Conservation (phyloP, 1,140 invertebrate genomes). For the Tetraneura akinire region DNA sequence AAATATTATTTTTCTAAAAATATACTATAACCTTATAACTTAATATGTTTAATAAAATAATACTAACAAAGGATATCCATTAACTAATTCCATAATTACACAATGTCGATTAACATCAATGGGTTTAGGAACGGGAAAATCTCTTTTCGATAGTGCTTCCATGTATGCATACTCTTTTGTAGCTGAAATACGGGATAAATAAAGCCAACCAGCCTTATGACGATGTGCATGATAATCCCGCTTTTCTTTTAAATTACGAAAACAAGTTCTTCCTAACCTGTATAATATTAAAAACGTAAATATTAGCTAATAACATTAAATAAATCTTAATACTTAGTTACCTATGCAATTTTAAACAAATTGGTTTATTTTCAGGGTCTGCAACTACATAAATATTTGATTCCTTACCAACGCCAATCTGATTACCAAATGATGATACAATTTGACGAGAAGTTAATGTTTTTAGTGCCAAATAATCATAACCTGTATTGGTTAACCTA, state of each 20-base stretch:
- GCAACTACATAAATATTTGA: slow-evolving; percentile 91
- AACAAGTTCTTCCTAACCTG: slow-evolving; percentile 90
- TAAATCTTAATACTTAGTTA: slow-evolving; percentile 54
- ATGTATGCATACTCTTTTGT: slow-evolving; percentile 98
- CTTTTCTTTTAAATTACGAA: slow-evolving; percentile 95
- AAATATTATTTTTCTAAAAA: not conserved
- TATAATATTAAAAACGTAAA: not conserved
- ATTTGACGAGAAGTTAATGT: slow-evolving; percentile 77
- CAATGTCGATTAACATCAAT: slow-evolving; percentile 95
- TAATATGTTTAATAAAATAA: not conserved
- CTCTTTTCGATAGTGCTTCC: slow-evolving; percentile 87
- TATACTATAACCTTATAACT: not conserved
- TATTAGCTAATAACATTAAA: not conserved
- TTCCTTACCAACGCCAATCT: slow-evolving; percentile 98
- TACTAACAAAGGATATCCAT: slow-evolving; percentile 73
- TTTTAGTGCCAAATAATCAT: slow-evolving; percentile 95
- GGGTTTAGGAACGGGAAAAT: slow-evolving; percentile 93
- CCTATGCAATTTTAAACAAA: slow-evolving; percentile 91
- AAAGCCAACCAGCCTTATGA: slow-evolving; percentile 91
- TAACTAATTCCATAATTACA: slow-evolving; percentile 92
- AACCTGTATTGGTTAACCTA: slow-evolving; percentile 91
- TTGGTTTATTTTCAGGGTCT: slow-evolving; percentile 71
- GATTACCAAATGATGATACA: slow-evolving; percentile 90
- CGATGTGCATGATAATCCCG: slow-evolving; percentile 94
- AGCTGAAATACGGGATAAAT: slow-evolving; percentile 94